Conservation (phyloP, 2,888 invertebrate species). For the Caenorhabditis doughertyi region DNA sequence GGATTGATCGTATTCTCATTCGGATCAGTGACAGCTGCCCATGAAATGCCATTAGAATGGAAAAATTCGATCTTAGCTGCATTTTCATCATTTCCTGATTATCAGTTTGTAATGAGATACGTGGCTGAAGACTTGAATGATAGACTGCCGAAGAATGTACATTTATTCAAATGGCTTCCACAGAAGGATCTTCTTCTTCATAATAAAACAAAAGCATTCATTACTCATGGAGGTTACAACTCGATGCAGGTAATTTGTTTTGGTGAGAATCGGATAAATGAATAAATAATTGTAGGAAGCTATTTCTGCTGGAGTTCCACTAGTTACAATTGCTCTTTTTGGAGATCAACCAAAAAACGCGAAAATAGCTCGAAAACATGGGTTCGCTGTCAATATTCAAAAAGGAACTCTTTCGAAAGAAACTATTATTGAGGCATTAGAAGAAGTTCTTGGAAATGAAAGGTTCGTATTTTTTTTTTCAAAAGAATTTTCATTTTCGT, state of each 20-base stretch:
- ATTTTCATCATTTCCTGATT: slow-evolving; percentile 71
- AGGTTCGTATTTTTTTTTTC: too few species aligned
- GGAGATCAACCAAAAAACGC: slow-evolving; percentile 75
- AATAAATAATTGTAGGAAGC: slow-evolving; percentile 64
- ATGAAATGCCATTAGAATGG: slow-evolving; percentile 67
- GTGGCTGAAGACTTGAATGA: slow-evolving; percentile 62
- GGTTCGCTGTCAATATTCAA: slow-evolving; percentile 59
- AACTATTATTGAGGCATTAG: slow-evolving; percentile 45
- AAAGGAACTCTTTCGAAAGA: slow-evolving; percentile 58
- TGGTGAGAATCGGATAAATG: background rate
- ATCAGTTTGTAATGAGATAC: slow-evolving; percentile 73
- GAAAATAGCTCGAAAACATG: slow-evolving; percentile 72
- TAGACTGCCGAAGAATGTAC: slow-evolving; percentile 68
- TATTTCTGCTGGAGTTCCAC: slow-evolving; percentile 69
- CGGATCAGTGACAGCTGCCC: slow-evolving; percentile 72
- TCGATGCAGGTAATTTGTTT: slow-evolving; percentile 85
- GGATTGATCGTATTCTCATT: slow-evolving; percentile 75
- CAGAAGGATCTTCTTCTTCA: slow-evolving; percentile 84
- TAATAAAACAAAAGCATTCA: slow-evolving; percentile 87
- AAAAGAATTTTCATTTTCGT: too few species aligned
- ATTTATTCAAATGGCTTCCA: slow-evolving; percentile 75
- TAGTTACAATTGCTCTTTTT: slow-evolving; percentile 72
- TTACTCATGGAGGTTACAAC: slow-evolving; percentile 89
- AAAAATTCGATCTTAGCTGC: slow-evolving; percentile 65
- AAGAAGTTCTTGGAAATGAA: slow-evolving; percentile 38